A percentile compares a stretch with the other conserved stretches of the same genome.
Evolutionary conservation across 2,888 invertebrate genomes (phyloP).

Genomic region (Clepsis dumicolana): DNA sequence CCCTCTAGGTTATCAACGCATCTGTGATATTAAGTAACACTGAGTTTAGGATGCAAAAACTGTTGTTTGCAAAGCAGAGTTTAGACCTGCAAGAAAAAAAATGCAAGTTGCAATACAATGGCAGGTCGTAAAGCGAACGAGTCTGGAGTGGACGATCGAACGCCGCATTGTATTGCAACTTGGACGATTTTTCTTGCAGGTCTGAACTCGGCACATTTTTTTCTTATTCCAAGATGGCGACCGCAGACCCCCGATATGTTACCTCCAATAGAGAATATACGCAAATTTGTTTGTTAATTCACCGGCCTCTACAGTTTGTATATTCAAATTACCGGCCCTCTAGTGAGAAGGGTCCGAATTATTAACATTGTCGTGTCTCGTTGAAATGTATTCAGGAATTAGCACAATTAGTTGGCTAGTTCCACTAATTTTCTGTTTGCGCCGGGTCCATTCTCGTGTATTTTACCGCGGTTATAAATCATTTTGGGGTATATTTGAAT

Average conservation of each 20-base stretch:
- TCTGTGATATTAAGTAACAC: too few species aligned
- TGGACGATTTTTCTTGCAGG: too few species aligned
- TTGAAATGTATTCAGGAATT: conserved; percentile 51
- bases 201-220: too few species aligned
- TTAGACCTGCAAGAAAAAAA: too few species aligned
- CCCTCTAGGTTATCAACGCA: too few species aligned
- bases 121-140: too few species aligned
- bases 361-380: conserved; percentile 50
- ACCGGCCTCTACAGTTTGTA: conserved; percentile 16
- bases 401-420: conserved; percentile 40
- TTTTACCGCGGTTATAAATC: conserved; percentile 33
- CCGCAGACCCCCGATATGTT: background rate
- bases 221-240: background rate
- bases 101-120: too few species aligned
- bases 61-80: too few species aligned
- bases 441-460: conserved; percentile 25
- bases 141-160: too few species aligned
- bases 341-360: conserved; percentile 53
- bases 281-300: conserved; percentile 34
- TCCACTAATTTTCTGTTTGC: conserved; percentile 30
- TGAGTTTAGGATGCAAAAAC: too few species aligned
- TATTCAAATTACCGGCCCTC: conserved; percentile 49
- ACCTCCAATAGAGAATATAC: conserved; percentile 10
- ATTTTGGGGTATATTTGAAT: conserved; percentile 36
- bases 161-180: too few species aligned